A percentile compares a stretch with the other conserved stretches of the same genome.
Evolutionary conservation across 2,888 invertebrate species (phyloP).

Genomic region (Hirtodrosophila histrioides): DNA sequence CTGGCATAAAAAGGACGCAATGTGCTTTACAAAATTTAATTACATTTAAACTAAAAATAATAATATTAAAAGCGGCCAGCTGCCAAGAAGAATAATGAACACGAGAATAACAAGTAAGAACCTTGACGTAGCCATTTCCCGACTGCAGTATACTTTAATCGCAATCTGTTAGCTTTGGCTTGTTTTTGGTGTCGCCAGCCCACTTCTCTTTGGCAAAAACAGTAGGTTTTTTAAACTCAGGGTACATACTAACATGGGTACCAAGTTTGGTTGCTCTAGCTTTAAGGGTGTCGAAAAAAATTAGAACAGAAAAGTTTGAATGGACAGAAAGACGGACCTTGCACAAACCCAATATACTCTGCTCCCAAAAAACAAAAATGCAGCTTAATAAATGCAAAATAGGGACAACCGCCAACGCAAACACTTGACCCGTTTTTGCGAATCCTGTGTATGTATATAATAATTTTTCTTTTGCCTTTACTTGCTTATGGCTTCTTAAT

Average conservation of each 20-base stretch:
- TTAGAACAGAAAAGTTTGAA: too few relatives aligned
- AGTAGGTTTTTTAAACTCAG: too few relatives aligned
- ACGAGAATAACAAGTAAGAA: neutral
- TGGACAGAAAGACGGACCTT: too few relatives aligned
- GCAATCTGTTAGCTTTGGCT: too few relatives aligned
- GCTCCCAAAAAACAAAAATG: conserved; percentile 12
- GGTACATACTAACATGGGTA: too few relatives aligned
- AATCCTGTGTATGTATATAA: conserved; percentile 6
- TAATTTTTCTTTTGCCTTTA: conserved; percentile 1
- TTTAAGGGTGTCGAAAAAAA: too few relatives aligned
- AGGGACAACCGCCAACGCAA: conserved; percentile 25
- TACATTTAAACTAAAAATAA: conserved; percentile 16
- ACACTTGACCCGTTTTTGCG: conserved; percentile 45
- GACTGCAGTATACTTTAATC: too few relatives aligned
- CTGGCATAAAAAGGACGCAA: conserved; percentile 20
- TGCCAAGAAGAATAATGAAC: conserved; percentile 12
- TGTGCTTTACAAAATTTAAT: conserved; percentile 29
- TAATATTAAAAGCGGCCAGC: conserved; percentile 19
- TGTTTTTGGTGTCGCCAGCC: too few relatives aligned
- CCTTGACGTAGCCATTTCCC: too few relatives aligned
- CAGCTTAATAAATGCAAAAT: conserved; percentile 51
- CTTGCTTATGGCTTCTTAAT: conserved; percentile 36
- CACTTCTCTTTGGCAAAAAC: too few relatives aligned
- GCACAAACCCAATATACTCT: too few relatives aligned
- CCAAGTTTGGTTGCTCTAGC: too few relatives aligned